Evolutionary conservation across 2,113 vertebrate genomes (phyloP), one percentile per base, ranked within the genome.

Genomic region (Ovis canadensis): DNA sequence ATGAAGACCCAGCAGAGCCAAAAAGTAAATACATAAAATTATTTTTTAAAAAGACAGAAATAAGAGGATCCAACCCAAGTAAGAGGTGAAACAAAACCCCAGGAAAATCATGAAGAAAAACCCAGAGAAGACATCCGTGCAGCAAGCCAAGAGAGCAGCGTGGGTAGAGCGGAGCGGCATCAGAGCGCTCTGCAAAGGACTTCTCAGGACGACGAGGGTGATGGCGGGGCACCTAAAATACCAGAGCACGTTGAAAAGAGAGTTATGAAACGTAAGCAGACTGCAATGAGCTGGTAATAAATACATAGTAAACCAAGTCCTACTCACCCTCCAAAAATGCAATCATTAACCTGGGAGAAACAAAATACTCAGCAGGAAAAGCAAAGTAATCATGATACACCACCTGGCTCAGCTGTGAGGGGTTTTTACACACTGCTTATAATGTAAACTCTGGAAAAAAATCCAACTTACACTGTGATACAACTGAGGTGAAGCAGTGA

Each of bases 151-250:
- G 7, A 45, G 5, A 40, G n/a, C 4, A 25, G 45, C 54, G 1
- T 0, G 0, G 1, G 36, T 31, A 31, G 12, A 15, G 23, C 3
- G 3, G 50, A 74, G 48, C 0, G 8, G n/a, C 33, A 52, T 15
- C 1, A 21, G 11, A 36, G 6, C 13, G 1, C 36, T 19, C 48
- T 33, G 21, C 14, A 17, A 23, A n/a, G 27, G n/a, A n/a, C 19
- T 52, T n/a, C 45, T 25, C 52, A 50, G 71, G 19, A 54, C 17
- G 23, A 40, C 16, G 40, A 54, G 59, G 54, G n/a, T 15, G 48
- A 88, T 0, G 4, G 40, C 0, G 6, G 33, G 10, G 57, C 9
- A 64, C 9, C 50, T 31, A 14, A 14, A 59, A 31, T 0, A 29
- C 10, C 7, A 16, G 57, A 43, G 67, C 25, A 81, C 3, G 14